A percentile compares a stretch with the other conserved stretches of the same genome.
Evolutionary conservation across 1,140 invertebrate species (phyloP).

Genomic region (Onthophagus taurus): DNA sequence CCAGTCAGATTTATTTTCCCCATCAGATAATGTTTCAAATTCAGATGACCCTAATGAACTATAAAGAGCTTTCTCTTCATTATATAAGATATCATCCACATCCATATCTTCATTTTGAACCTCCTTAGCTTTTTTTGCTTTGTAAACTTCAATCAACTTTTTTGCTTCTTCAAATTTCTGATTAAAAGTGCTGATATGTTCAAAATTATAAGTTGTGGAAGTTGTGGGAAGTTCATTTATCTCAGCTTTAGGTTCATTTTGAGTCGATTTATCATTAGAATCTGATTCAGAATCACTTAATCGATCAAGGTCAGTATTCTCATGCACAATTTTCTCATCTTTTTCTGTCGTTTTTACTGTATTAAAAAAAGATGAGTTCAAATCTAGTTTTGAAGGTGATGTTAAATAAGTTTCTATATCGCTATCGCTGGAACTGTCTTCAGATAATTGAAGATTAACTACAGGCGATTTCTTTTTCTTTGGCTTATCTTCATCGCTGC

Average conservation of each 20-base stretch:
- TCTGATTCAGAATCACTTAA: conserved; percentile 33
- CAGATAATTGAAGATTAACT: neutral
- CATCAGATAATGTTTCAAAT: conserved; percentile 42
- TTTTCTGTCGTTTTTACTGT: conserved; percentile 22
- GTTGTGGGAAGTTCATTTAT: neutral
- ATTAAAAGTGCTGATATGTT: conserved; percentile 41
- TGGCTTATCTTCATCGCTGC: conserved; percentile 7
- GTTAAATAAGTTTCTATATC: conserved; percentile 40
- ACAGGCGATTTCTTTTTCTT: neutral
- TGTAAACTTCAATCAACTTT: conserved; percentile 42
- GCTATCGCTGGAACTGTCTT: conserved; percentile 36
- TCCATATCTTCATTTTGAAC: conserved; percentile 33
- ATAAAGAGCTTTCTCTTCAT: conserved; percentile 37
- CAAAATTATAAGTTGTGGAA: conserved; percentile 39
- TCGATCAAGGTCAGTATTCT: conserved; percentile 13
- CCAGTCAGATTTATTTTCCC: conserved; percentile 49
- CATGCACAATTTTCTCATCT: conserved; percentile 32
- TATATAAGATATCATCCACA: conserved; percentile 43
- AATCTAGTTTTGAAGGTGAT: conserved; percentile 37
- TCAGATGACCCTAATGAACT: conserved; percentile 21
- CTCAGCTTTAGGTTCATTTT: conserved; percentile 36
- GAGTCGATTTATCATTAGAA: conserved; percentile 24
- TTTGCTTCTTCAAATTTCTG: conserved; percentile 44
- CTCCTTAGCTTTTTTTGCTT: conserved; percentile 28
- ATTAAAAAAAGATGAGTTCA: conserved; percentile 38